These are phyloP conservation scores for Sandelia bainsii DNA, from an alignment of 2,797 vertebrate species.

Conservation along the genomic window DNA sequence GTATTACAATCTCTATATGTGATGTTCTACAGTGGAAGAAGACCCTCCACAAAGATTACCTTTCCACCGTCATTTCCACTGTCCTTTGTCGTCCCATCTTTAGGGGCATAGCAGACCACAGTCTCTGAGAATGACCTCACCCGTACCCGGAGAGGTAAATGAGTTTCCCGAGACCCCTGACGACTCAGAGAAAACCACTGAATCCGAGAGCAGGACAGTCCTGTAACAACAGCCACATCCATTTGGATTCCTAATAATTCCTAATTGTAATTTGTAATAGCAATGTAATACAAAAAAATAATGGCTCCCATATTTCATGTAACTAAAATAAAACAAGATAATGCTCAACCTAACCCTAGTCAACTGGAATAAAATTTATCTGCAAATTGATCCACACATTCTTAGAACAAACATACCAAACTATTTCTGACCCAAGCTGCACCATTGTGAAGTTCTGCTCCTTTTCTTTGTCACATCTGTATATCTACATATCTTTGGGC, in stretches of 20 bases:
- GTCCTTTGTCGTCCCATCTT: conserved; percentile 92
- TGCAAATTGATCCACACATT: neutral
- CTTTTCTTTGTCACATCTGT: neutral
- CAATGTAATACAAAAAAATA: neutral
- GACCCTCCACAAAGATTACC: conserved; percentile 75
- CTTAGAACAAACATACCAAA: neutral
- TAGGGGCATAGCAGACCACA: conserved; percentile 90
- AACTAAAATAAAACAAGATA: neutral
- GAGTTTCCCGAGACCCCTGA: conserved; percentile 85
- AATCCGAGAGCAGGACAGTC: conserved; percentile 87
- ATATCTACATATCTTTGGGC: neutral
- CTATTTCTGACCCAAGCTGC: neutral
- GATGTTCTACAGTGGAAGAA: neutral
- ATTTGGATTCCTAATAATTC: neutral
- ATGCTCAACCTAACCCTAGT: neutral
- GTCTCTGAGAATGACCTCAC: conserved; percentile 91
- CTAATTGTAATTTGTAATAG: neutral
- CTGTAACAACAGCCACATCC: conserved; percentile 72
- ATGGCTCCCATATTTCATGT: neutral
- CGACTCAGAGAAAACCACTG: conserved; percentile 89
- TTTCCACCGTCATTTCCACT: conserved; percentile 91
- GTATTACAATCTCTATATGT: neutral
- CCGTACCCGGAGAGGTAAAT: conserved; percentile 80
- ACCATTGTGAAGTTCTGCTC: neutral
- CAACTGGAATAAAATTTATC: neutral